These are phyloP conservation scores for Diaperis boleti DNA, from an alignment of 2,888 invertebrate genomes.

Conservation along the genomic window DNA sequence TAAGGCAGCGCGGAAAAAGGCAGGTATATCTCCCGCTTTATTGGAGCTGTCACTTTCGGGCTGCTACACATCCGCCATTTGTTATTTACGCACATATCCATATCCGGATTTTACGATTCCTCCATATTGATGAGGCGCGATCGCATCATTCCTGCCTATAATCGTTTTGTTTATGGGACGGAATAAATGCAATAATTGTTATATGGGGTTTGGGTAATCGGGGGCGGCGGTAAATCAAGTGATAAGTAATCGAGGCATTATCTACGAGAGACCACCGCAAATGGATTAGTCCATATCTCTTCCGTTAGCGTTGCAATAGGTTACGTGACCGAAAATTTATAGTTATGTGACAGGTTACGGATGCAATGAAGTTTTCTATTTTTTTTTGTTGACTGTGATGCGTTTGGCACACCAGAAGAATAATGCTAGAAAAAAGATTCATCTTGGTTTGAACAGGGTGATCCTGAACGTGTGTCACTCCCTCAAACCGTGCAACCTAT, in stretches of 20 bases:
- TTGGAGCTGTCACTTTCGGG: conserved; percentile 26
- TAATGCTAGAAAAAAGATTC: too few relatives aligned
- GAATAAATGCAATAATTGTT: conserved; percentile 36
- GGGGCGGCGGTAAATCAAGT: conserved; percentile 30
- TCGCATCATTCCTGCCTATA: conserved; percentile 14
- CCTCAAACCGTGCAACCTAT: too few relatives aligned
- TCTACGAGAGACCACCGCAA: conserved; percentile 44
- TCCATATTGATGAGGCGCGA: conserved; percentile 29
- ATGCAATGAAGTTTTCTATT: conserved; percentile 34
- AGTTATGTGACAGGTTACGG: conserved; percentile 33
- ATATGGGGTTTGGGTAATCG: conserved; percentile 13
- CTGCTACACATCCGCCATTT: conserved; percentile 16
- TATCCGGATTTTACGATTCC: conserved; percentile 26
- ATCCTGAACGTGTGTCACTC: too few relatives aligned
- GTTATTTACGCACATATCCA: conserved; percentile 30
- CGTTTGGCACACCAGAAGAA: too few relatives aligned
- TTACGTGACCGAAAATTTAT: conserved; percentile 42
- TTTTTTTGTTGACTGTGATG: conserved; percentile 13
- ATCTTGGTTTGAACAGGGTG: too few relatives aligned
- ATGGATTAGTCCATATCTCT: conserved; percentile 52
- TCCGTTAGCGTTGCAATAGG: conserved; percentile 41
- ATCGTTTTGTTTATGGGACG: conserved; percentile 28
- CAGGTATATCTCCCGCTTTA: conserved; percentile 25
- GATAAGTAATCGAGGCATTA: conserved; percentile 39
- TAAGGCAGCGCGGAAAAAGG: conserved; percentile 10